These are phyloP conservation scores for Lasius platythorax DNA, from an alignment of 2,888 invertebrate species.

Conservation along the genomic window DNA sequence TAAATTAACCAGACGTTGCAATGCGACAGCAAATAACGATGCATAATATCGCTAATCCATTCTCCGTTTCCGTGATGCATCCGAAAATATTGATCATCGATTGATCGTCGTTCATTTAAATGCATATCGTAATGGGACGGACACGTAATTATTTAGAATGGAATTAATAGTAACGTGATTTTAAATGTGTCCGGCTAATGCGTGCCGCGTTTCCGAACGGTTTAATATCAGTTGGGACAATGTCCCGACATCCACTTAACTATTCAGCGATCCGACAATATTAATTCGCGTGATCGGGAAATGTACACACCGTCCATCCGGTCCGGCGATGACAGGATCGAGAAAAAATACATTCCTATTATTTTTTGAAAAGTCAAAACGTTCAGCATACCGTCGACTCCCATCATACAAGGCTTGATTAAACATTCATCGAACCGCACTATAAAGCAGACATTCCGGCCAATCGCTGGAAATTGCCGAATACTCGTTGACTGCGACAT, in stretches of 20 bases:
- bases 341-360: constrained; percentile 39
- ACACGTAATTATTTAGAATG: constrained; percentile 45
- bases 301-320: constrained; percentile 28
- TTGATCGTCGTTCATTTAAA: neutral
- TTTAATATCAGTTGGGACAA: constrained; percentile 41
- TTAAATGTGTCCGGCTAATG: constrained; percentile 50
- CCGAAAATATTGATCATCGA: constrained; percentile 39
- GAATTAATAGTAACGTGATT: constrained; percentile 59
- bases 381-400: neutral
- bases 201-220: constrained; percentile 34
- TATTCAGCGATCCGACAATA: constrained; percentile 57
- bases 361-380: constrained; percentile 54
- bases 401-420: constrained; percentile 63
- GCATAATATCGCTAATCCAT: neutral
- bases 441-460: constrained; percentile 41
- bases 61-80: constrained; percentile 4
- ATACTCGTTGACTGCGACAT: constrained; percentile 27
- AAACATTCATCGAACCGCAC: constrained; percentile 64
- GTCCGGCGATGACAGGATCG: constrained; percentile 1
- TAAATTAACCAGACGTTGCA: neutral
- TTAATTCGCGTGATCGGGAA: constrained; percentile 49
- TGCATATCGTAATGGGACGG: neutral
- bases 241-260: constrained; percentile 56
- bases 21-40: neutral
- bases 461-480: constrained; percentile 48